Conservation (phyloP, 2,888 invertebrate genomes). For the Antheraea yamamai region DNA sequence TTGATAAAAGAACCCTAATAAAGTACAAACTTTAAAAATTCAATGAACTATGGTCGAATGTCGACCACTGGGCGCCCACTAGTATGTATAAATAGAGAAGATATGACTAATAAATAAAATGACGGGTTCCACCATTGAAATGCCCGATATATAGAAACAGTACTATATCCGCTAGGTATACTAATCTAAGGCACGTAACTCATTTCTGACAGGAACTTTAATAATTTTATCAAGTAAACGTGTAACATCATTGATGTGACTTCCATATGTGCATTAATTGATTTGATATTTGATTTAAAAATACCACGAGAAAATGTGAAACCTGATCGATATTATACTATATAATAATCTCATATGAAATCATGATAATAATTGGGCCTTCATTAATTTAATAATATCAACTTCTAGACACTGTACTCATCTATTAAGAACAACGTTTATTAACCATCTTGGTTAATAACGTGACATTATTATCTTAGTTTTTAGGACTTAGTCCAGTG, state of each 20-base stretch:
- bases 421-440: not conserved
- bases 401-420: not conserved
- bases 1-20: too few relatives aligned
- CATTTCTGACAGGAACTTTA: not conserved
- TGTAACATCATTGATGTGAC: not conserved
- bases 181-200: not conserved
- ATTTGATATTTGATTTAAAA: too few relatives aligned
- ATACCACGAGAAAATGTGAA: not conserved
- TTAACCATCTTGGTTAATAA: not conserved
- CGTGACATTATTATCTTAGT: not conserved
- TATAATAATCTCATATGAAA: slow-evolving; percentile 1
- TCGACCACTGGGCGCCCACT: too few relatives aligned
- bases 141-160: not conserved
- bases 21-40: too few relatives aligned
- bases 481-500: too few relatives aligned
- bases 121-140: not conserved
- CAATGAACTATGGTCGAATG: too few relatives aligned
- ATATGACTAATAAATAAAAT: too few relatives aligned
- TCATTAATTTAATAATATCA: not conserved
- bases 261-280: not conserved
- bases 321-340: not conserved
- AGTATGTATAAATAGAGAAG: too few relatives aligned
- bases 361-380: not conserved
- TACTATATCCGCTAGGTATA: not conserved
- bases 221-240: not conserved